Evolutionary conservation across 1,140 invertebrate genomes (phyloP), one percentile per base, ranked within the genome.

Genomic region (Philotrypesis tridentata): DNA sequence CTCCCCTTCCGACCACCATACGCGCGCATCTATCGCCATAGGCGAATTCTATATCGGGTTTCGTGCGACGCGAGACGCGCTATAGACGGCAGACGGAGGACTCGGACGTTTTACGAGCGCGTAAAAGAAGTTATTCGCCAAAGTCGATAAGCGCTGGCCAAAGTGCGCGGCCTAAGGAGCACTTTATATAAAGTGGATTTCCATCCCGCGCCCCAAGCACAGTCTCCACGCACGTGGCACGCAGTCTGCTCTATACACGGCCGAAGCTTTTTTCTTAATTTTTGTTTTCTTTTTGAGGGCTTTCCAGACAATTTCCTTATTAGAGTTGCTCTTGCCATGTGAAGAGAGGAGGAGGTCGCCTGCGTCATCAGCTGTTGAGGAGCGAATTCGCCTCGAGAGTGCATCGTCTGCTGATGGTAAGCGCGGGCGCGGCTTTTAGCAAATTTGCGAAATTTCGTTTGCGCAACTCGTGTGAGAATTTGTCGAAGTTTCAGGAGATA

Each of bases 111-210:
- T 84, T 84, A 84, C 77, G 83, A 40, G 29, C 48, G 27, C 77
- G 71, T 84, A 86, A 85, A 84, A 83, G 67, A 84, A 86, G 87
- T 85, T 83, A 85, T 84, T 87, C 83, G 79, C 77, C 48, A 83
- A 87, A 86, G 82, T 88, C 82, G 87, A 87, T 85, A 85, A 88
- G 85, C 82, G 84, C 80, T 77, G 81, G 82, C 79, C 80, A 85
- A 82, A 84, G 80, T 86, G 87, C 78, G 88, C 31, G 72, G 77
- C 75, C 84, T 84, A 88, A 88, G 85, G 82, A 88, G 85, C 88
- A 88, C 87, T 89, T 88, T 85, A 85, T 85, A 87, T 86, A 89
- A 88, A 88, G 86, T 86, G 85, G 84, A 88, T 87, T 88, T 84
- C 82, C 75, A 82, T 82, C 74, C 63, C 65, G 80, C 12, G 61